Percentiles rank a stretch among this genome's conserved stretches.
These are phyloP conservation scores for Hylaeus anthracinus DNA, from an alignment of 1,140 invertebrate genomes.

Conservation along the genomic window DNA sequence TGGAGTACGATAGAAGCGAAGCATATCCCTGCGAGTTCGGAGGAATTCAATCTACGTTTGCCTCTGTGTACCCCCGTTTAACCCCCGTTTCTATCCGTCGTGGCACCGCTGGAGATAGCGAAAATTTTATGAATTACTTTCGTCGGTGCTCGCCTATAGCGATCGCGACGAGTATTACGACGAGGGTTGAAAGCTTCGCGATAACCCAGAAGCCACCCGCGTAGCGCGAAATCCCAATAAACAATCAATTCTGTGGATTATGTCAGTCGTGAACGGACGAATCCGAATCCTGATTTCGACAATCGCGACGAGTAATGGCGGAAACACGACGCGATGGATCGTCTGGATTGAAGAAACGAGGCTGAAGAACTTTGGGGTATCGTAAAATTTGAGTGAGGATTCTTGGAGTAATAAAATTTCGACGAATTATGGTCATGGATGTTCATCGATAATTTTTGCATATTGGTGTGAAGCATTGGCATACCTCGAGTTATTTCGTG, in stretches of 20 bases:
- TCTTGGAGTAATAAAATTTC: too few species aligned
- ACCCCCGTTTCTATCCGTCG: background rate
- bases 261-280: background rate
- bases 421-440: too few species aligned
- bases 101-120: too few species aligned
- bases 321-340: background rate
- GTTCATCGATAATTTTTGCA: too few species aligned
- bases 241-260: background rate
- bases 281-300: too few species aligned
- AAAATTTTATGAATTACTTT: background rate
- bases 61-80: background rate
- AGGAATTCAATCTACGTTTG: constrained; percentile 4
- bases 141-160: background rate
- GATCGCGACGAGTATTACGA: background rate
- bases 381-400: too few species aligned
- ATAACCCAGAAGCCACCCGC: too few species aligned
- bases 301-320: background rate
- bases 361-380: background rate
- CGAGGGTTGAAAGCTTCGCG: too few species aligned
- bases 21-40: background rate
- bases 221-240: background rate
- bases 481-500: too few species aligned
- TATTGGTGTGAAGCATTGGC: too few species aligned
- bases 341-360: background rate
- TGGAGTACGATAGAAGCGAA: background rate